Evolutionary conservation across 2,888 invertebrate genomes (phyloP).

Genomic region (Pseudococcus longispinus): DNA sequence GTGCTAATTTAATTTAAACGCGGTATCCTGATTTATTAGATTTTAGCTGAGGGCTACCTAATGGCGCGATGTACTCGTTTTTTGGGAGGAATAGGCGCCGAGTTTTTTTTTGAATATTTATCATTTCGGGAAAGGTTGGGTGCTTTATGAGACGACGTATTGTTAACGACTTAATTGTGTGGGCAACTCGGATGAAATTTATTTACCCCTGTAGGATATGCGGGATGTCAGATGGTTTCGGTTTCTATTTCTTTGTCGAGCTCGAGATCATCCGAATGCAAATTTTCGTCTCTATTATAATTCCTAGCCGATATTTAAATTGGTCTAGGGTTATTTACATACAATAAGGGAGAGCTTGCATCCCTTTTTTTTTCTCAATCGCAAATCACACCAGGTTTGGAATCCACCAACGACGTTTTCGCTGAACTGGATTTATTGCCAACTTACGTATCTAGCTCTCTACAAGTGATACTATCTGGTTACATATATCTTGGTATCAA

Average conservation of each 20-base stretch:
- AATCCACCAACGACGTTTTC: not conserved
- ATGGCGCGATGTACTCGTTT: not conserved
- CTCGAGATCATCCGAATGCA: not conserved
- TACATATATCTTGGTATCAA: constrained; percentile 22
- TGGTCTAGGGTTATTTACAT: constrained; percentile 20
- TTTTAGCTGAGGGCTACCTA: not conserved
- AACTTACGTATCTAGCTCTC: not conserved
- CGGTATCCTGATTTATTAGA: constrained; percentile 26
- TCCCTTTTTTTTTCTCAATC: not conserved
- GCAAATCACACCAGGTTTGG: constrained; percentile 19
- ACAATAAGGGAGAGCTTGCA: not conserved
- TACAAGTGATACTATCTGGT: not conserved
- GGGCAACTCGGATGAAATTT: not conserved
- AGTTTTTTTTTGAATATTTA: not conserved
- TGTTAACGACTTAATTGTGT: constrained; percentile 22
- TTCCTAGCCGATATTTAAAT: constrained; percentile 27
- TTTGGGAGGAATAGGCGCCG: not conserved
- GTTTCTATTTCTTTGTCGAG: not conserved
- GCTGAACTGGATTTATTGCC: constrained; percentile 1
- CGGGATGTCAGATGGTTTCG: constrained; percentile 16
- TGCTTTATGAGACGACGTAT: constrained; percentile 23
- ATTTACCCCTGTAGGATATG: constrained; percentile 23
- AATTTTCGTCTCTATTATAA: constrained; percentile 8
- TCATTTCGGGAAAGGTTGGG: not conserved
- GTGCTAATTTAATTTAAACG: constrained; percentile 13